Evolutionary conservation across 2,113 vertebrate species (phyloP).

Genomic region (Pterophyllum scalare): DNA sequence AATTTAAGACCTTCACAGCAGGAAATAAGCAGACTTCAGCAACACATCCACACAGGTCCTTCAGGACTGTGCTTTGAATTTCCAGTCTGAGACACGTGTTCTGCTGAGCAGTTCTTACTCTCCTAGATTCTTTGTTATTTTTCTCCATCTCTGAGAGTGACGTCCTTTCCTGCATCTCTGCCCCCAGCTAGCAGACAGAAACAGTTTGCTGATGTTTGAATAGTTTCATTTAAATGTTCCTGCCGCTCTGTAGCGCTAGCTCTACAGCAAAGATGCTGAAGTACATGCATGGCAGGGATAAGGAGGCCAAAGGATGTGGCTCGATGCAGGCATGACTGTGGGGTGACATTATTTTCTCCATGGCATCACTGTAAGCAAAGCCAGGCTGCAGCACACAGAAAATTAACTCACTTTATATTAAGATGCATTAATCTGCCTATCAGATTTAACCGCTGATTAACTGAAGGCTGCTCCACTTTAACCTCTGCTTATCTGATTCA

Average conservation of each 20-base stretch:
- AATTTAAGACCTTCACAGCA: neutral
- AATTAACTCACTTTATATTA: neutral
- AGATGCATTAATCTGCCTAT: constrained; percentile 5
- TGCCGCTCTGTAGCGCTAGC: neutral
- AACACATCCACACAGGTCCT: too few relatives aligned
- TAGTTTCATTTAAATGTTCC: neutral
- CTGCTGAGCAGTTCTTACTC: neutral
- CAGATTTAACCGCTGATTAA: neutral
- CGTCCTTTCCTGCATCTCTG: neutral
- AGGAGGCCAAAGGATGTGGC: neutral
- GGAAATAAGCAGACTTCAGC: too few relatives aligned
- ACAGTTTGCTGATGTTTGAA: neutral
- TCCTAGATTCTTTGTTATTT: too few relatives aligned
- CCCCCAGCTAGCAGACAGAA: neutral
- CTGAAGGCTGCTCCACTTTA: neutral
- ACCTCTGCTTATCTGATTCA: constrained; percentile 48
- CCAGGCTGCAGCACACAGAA: neutral
- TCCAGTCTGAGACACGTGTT: neutral
- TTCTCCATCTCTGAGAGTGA: neutral
- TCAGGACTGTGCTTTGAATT: neutral
- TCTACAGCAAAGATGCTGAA: neutral
- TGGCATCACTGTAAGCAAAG: constrained; percentile 2
- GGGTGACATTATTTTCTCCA: neutral
- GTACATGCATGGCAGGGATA: neutral
- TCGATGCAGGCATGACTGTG: neutral